Evolutionary conservation across 1,140 invertebrate species (phyloP).

Genomic region (Drosophila nebulosa): DNA sequence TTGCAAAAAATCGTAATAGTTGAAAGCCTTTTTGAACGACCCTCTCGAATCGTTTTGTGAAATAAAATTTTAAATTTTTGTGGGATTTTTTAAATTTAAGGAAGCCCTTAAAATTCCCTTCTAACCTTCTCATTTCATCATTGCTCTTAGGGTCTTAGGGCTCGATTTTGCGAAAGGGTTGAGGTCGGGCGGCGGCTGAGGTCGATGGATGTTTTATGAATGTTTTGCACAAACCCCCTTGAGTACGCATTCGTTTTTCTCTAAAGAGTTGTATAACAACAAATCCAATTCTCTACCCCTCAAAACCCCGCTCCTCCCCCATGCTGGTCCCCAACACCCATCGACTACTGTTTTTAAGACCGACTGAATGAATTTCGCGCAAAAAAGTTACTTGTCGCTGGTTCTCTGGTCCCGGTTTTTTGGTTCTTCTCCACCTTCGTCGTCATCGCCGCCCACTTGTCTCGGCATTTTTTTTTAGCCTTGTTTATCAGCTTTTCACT

Average conservation of each 20-base stretch:
- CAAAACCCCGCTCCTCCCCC: neutral
- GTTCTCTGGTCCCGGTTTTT: too few species aligned
- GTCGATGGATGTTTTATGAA: neutral
- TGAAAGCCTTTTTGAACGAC: too few species aligned
- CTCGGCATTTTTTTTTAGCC: neutral
- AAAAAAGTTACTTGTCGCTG: conserved; percentile 72
- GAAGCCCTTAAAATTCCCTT: neutral
- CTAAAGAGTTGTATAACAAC: conserved; percentile 78
- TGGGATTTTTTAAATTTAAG: neutral
- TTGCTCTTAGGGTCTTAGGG: neutral
- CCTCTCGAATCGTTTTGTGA: too few species aligned
- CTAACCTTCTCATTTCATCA: neutral
- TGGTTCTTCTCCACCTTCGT: neutral
- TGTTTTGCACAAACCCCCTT: conserved; percentile 56
- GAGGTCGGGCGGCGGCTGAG: neutral
- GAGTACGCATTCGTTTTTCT: conserved; percentile 73
- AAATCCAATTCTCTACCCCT: conserved; percentile 31
- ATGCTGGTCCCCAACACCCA: conserved; percentile 9
- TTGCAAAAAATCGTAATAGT: too few species aligned
- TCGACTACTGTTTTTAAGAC: conserved; percentile 69
- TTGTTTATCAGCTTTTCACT: conserved; percentile 55
- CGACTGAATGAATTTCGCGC: conserved; percentile 73
- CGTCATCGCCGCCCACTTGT: neutral
- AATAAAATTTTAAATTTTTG: neutral
- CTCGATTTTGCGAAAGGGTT: too few species aligned